A percentile compares a stretch with the other conserved stretches of the same genome.
Conservation (phyloP, 2,113 vertebrate species). For the Salvator merianae region DNA sequence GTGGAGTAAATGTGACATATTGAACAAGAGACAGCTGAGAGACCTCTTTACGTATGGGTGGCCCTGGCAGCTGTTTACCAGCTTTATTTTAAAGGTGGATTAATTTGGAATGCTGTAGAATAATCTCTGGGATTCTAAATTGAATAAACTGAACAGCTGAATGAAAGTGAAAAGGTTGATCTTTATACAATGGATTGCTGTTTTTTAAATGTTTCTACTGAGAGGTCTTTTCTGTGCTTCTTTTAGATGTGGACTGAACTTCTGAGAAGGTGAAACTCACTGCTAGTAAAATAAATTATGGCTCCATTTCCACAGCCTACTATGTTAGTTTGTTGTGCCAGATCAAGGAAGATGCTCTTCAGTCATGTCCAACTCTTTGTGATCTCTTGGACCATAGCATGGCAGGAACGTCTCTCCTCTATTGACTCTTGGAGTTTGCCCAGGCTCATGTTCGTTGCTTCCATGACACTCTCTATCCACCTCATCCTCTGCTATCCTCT, state of each 20-base stretch:
- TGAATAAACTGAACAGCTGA: conserved; percentile 28
- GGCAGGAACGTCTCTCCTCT: too few species aligned
- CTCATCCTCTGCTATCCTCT: too few species aligned
- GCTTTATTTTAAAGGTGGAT: conserved; percentile 29
- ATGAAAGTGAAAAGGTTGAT: conserved; percentile 19
- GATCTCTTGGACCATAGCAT: neutral
- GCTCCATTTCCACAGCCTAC: neutral
- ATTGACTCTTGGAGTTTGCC: too few species aligned
- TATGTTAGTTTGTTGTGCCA: neutral
- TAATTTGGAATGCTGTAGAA: conserved; percentile 41
- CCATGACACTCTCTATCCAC: too few species aligned
- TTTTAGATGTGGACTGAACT: neutral
- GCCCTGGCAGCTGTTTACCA: conserved; percentile 53
- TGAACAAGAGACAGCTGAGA: conserved; percentile 52
- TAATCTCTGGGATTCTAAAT: conserved; percentile 34
- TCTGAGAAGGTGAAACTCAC: neutral
- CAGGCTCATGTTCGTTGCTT: too few species aligned
- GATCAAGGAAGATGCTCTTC: neutral
- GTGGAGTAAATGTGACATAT: neutral
- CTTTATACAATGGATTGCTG: neutral
- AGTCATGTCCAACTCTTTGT: neutral
- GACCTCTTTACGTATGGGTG: conserved; percentile 35
- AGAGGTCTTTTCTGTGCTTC: too few species aligned
- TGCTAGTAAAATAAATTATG: neutral
- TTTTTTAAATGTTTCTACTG: neutral